Percentiles rank a stretch among this genome's conserved stretches.
phyloP scores from a whole-genome alignment of 2,888 invertebrate species.

The Cheilosia impressa region DNA sequence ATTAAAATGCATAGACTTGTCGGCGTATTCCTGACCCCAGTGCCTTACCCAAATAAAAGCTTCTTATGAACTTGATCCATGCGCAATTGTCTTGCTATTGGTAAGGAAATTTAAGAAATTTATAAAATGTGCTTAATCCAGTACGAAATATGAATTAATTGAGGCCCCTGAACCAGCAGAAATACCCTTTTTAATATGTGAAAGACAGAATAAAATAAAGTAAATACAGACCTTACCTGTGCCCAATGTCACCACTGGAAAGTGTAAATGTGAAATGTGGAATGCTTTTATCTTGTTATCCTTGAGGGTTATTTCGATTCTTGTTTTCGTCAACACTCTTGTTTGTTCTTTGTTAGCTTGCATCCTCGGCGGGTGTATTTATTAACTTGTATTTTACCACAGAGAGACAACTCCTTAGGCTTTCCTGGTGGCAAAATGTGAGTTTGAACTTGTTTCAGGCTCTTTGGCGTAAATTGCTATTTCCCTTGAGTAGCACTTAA shows the following conservation, averaged over 20 bases:
- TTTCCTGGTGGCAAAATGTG: slow-evolving; percentile 12
- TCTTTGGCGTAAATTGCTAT: slow-evolving; percentile 38
- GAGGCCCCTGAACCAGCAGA: not conserved
- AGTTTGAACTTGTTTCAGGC: slow-evolving; percentile 22
- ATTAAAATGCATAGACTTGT: slow-evolving; percentile 17
- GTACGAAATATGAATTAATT: not conserved
- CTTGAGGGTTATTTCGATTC: slow-evolving; percentile 5
- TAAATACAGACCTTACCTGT: not conserved
- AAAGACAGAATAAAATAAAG: not conserved
- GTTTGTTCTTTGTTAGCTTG: slow-evolving; percentile 15
- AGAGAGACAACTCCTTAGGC: slow-evolving; percentile 2
- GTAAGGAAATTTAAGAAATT: not conserved
- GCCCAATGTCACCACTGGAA: slow-evolving; percentile 16
- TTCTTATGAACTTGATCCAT: not conserved
- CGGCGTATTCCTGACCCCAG: not conserved
- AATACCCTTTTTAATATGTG: not conserved
- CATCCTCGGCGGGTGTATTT: not conserved
- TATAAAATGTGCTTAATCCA: not conserved
- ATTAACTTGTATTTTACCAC: slow-evolving; percentile 6
- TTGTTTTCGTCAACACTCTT: slow-evolving; percentile 9
- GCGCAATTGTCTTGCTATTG: not conserved
- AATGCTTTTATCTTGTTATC: slow-evolving; percentile 52
- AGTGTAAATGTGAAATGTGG: slow-evolving; percentile 11
- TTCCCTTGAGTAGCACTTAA: slow-evolving; percentile 34
- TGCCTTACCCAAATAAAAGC: not conserved